Evolutionary conservation across 2,888 invertebrate species (phyloP), one percentile per base, ranked within the genome.

Genomic region (Pterostichus niger): DNA sequence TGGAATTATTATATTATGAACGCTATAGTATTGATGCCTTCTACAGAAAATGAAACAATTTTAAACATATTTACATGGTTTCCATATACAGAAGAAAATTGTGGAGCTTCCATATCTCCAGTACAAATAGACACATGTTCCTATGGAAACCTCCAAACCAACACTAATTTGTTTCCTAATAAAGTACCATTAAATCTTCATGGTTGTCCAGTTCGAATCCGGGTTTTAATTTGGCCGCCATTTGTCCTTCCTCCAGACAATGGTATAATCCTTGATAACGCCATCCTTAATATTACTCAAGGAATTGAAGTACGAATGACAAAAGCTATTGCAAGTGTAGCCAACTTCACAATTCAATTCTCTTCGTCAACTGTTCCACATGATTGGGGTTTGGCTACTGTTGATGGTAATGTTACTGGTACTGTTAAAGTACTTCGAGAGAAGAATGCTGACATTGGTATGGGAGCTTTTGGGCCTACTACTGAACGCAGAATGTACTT

Each of bases 221-320:
- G 84, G 4, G 84, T 85, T 6, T 84, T 85, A 24, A 49, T 85
- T 11, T 86, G 85, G 85, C 85, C 85, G 5, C 85, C 85, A 2
- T 86, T 84, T 40, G 84, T 86, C 6, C 81, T 86, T 73, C 54
- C 81, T 7, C 85, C 84, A 6, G 71, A 84, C 7, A 68, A 84
- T 0, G 13, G 33, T 24, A 15, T 49, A n/a, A 33, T 44, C 5
- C 7, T 4, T 0, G 10, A 46, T 17, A 17, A n/a, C 6, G 82
- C 82, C 35, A 33, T 77, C 15, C 82, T 84, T 10, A 61, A 84
- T 15, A 83, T 85, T 6, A 84, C 84, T 10, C 84, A 85, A 31
- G 86, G 86, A 0, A 79, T 85, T 13, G 86, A 86, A 78, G 84
- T 86, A 11, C 15, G 56, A 52, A 81, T 86, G 35, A 80, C 86